Evolutionary conservation across 2,888 invertebrate genomes (phyloP).

Genomic region (Eremobia ochroleuca): DNA sequence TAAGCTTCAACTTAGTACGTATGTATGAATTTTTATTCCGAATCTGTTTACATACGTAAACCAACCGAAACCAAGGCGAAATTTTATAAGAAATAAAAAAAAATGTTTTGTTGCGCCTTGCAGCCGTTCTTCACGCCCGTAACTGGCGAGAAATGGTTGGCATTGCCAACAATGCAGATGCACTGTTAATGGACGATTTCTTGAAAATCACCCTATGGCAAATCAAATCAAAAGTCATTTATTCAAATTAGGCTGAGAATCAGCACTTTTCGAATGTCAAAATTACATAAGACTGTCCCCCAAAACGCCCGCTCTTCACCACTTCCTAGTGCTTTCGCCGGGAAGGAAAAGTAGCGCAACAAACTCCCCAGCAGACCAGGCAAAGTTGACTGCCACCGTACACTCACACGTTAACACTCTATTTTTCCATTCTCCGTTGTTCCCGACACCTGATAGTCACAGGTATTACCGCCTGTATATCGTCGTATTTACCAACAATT

Average conservation of each 20-base stretch:
- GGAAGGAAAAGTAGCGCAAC: too few relatives aligned
- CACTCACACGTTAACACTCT: neutral
- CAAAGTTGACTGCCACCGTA: too few relatives aligned
- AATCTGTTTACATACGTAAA: too few relatives aligned
- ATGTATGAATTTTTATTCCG: neutral
- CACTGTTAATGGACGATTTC: neutral
- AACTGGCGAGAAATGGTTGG: neutral
- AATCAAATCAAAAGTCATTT: neutral
- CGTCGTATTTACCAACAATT: neutral
- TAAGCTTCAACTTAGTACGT: neutral
- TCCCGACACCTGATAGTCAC: neutral
- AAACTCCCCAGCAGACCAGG: too few relatives aligned
- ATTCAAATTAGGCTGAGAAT: too few relatives aligned
- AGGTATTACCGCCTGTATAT: neutral
- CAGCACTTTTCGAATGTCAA: too few relatives aligned
- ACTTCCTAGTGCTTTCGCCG: too few relatives aligned
- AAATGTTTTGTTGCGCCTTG: too few relatives aligned
- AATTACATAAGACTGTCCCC: too few relatives aligned
- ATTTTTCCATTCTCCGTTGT: constrained; percentile 9
- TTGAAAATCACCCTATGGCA: too few relatives aligned
- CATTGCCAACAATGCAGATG: neutral
- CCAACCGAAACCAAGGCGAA: neutral
- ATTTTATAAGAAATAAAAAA: neutral
- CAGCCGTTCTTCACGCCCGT: too few relatives aligned
- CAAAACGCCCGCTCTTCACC: too few relatives aligned